These are phyloP conservation scores for Gisinianus flammeolus DNA, from an alignment of 2,888 invertebrate species.

Conservation along the genomic window DNA sequence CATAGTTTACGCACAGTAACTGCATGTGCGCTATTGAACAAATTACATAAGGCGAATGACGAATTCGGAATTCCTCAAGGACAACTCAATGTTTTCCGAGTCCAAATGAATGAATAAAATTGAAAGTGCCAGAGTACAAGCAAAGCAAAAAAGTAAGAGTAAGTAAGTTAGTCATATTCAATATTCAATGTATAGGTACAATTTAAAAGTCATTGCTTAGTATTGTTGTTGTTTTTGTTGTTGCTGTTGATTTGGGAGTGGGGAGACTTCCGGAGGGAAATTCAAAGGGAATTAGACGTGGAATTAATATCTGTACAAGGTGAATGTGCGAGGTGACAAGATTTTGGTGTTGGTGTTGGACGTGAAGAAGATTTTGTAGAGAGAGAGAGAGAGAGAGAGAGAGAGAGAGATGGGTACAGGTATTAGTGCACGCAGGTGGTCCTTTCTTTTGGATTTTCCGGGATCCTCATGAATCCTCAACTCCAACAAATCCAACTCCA, in stretches of 20 bases:
- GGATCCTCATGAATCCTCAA: neutral
- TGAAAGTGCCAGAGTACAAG: too few species aligned
- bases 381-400: constrained; percentile 3
- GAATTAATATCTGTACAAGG: neutral
- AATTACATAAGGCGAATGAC: too few species aligned
- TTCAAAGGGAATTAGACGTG: neutral
- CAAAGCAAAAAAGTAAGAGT: too few species aligned
- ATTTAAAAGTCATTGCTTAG: neutral
- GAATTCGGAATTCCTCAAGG: too few species aligned
- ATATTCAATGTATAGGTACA: too few species aligned
- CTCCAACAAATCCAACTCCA: neutral
- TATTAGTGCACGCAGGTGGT: constrained; percentile 56
- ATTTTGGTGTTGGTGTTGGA: neutral
- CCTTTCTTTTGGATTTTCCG: constrained; percentile 1
- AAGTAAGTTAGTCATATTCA: too few species aligned
- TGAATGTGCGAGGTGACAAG: constrained; percentile 8
- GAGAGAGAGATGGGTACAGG: constrained; percentile 42
- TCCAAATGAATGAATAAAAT: too few species aligned
- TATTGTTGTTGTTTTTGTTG: neutral
- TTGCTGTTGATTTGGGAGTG: neutral
- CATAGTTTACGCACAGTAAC: neutral
- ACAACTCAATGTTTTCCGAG: too few species aligned
- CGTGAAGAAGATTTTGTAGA: constrained; percentile 32
- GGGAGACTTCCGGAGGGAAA: constrained; percentile 24
- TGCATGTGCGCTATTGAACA: neutral